Percentiles rank a stretch among this genome's conserved stretches.
Conservation (phyloP, 2,113 vertebrate species). For the Gadus macrocephalus region DNA sequence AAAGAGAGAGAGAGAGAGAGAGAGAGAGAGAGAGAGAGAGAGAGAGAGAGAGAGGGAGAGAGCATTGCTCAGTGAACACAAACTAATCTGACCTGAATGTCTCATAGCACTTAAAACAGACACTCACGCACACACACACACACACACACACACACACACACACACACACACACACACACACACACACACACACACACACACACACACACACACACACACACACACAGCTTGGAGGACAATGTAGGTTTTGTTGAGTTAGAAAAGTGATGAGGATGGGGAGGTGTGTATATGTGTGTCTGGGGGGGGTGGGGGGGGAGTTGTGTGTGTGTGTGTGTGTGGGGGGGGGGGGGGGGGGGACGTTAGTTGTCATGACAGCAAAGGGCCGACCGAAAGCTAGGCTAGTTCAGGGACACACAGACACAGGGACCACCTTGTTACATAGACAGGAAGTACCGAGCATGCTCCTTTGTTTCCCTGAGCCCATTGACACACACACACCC, state of each 20-base stretch:
- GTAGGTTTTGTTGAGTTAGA: constrained; percentile 72
- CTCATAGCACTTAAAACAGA: constrained; percentile 29
- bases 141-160: constrained; percentile 31
- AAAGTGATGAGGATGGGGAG: constrained; percentile 52
- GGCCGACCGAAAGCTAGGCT: constrained; percentile 43
- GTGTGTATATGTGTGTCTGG: not conserved
- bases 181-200: constrained; percentile 27
- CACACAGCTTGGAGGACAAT: constrained; percentile 59
- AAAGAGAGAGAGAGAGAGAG: not conserved
- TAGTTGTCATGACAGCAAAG: constrained; percentile 57
- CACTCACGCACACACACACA: constrained; percentile 24
- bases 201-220: constrained; percentile 28
- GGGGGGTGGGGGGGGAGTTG: constrained; percentile 30
- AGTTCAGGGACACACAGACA: constrained; percentile 15
- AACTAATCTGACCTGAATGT: constrained; percentile 70
- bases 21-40: not conserved
- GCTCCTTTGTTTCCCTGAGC: constrained; percentile 36
- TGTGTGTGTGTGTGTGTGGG: constrained; percentile 25
- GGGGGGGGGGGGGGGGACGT: constrained; percentile 24
- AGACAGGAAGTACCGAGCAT: constrained; percentile 60
- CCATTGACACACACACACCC: too few relatives aligned
- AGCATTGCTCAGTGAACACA: constrained; percentile 53
- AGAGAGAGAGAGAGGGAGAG: not conserved
- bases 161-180: constrained; percentile 28
- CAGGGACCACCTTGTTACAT: constrained; percentile 43